A percentile compares a stretch with the other conserved stretches of the same genome.
Evolutionary conservation across 2,888 invertebrate genomes (phyloP).

Genomic region (Dioctria rufipes): DNA sequence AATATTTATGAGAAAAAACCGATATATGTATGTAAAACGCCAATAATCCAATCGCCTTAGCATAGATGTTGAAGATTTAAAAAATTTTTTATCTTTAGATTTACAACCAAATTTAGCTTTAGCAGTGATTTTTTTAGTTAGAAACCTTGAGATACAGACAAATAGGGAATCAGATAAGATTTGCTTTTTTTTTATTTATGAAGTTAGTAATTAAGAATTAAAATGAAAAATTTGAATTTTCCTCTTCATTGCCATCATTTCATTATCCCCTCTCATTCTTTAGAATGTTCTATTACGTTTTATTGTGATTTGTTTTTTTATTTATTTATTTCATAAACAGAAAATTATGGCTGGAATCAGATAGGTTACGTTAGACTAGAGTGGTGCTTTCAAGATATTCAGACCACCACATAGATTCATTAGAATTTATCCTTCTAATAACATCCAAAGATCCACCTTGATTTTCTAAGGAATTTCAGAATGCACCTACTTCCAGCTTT

Average conservation of each 20-base stretch:
- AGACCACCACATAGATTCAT: too few species aligned
- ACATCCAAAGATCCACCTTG: too few species aligned
- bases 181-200: background rate
- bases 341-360: too few species aligned
- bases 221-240: background rate
- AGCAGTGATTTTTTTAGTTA: conserved; percentile 23
- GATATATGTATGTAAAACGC: background rate
- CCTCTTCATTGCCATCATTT: conserved; percentile 18
- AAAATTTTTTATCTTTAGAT: conserved; percentile 34
- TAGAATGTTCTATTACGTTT: too few species aligned
- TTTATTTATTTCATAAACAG: too few species aligned
- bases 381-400: too few species aligned
- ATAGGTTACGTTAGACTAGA: too few species aligned
- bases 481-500: too few species aligned
- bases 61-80: conserved; percentile 34
- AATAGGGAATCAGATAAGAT: background rate
- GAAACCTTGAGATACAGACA: conserved; percentile 17
- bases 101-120: conserved; percentile 45
- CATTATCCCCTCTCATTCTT: too few species aligned
- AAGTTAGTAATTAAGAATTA: background rate
- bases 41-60: conserved; percentile 46
- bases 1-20: background rate
- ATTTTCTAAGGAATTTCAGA: too few species aligned
- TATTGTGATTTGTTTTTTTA: too few species aligned
- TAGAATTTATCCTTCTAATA: too few species aligned